phyloP scores from a whole-genome alignment of 2,113 vertebrate genomes.

The Ursus arctos region DNA sequence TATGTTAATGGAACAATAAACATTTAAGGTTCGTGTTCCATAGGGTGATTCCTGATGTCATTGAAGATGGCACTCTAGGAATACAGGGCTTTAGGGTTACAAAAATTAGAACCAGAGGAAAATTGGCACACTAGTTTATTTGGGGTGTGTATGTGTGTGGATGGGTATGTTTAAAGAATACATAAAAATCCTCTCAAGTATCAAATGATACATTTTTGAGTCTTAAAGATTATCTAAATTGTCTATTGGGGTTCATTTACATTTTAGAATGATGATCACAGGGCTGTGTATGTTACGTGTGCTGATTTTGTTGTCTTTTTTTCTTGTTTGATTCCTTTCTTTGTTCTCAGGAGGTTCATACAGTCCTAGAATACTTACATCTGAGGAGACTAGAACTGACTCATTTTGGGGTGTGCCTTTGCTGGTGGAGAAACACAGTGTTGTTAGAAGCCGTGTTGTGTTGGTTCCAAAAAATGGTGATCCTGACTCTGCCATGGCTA shows the following conservation, averaged over 20 bases:
- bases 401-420: neutral
- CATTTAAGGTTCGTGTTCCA: neutral
- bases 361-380: neutral
- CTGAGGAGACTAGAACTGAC: neutral
- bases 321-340: neutral
- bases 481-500: neutral
- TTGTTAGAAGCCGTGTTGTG: neutral
- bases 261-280: neutral
- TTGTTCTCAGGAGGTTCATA: neutral
- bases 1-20: neutral
- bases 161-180: neutral
- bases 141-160: neutral
- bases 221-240: neutral
- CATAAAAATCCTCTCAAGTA: neutral
- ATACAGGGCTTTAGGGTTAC: neutral
- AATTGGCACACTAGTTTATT: neutral
- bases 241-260: neutral
- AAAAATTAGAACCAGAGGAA: constrained; percentile 6
- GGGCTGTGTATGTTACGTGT: neutral
- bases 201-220: neutral
- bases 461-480: neutral
- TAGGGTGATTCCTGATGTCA: neutral
- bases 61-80: neutral
- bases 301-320: neutral
- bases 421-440: neutral